Base-by-base conservation (phyloP, 2,888 invertebrate species). In the Drosophila paramelanica region DNA sequence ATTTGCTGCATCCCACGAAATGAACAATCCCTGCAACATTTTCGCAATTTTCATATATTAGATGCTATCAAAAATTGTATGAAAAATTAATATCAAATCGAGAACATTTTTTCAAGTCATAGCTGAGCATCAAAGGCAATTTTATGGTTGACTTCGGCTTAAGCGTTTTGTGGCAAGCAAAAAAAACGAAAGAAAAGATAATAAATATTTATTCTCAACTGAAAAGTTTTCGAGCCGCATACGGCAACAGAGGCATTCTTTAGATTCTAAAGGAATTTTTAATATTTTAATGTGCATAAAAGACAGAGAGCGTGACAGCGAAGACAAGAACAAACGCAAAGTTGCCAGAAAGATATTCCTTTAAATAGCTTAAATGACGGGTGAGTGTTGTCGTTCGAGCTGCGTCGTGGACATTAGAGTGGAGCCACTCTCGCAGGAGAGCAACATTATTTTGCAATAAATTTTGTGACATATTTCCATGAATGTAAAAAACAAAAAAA, bases 391-490 rank as follows among this genome's bases (percentile, higher is more conserved):
- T 20, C 46, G n/a, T 72, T 61, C 58, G 42, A 65, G 46, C 52
- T 50, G 42, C 52, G 33, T 25, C 51, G 38, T 59, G 73, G 66
- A 62, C 79, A 78, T 76, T 79, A 84, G 70, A 60, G 71, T 14
- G 45, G 38, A 55, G 38, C 49, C 65, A 52, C 52, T 56, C 53
- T 52, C 41, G 45, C 36, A 74, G 65, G 64, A 59, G 67, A 59
- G 65, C 67, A 61, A 87, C 79, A 89, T 87, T 89, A 88, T 87
- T 87, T 87, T 89, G 87, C 89, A 86, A 87, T 88, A 87, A 87
- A 89, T 87, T 87, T 87, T 86, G 81, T 84, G 88, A 89, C 88
- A 89, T 85, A 75, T 89, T 86, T 88, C 67, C 75, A 56, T 86
- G 83, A 84, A 79, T 87, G 81, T 80, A 52, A 65, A 72, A 65